Evolutionary conservation across 2,797 vertebrate species (phyloP).

Genomic region (Tragopan temminckii): DNA sequence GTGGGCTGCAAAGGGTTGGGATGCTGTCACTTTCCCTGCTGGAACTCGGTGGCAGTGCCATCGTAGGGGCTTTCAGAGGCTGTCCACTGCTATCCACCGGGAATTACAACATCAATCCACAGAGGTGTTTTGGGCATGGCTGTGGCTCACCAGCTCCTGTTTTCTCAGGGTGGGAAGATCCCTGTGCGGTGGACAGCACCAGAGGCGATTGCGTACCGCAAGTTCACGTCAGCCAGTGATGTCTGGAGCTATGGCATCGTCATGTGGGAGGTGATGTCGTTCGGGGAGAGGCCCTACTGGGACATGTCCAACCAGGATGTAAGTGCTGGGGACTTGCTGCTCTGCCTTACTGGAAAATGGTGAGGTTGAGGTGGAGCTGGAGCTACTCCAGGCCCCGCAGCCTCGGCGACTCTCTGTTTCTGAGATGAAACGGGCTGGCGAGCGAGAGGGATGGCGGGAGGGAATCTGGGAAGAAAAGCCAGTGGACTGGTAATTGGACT

Average conservation of each 20-base stretch:
- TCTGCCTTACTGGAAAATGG: not conserved
- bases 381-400: conserved; percentile 12
- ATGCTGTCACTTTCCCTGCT: not conserved
- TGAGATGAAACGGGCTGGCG: conserved; percentile 72
- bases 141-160: not conserved
- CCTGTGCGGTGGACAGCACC: conserved; percentile 98
- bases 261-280: conserved; percentile 99
- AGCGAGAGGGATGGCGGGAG: conserved; percentile 75
- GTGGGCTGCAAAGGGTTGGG: not conserved
- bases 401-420: conserved; percentile 14
- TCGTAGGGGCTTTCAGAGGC: not conserved
- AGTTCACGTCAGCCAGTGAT: conserved; percentile 97
- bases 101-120: not conserved
- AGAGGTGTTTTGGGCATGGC: not conserved
- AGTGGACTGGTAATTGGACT: conserved; percentile 86
- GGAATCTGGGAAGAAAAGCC: conserved; percentile 80
- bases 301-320: conserved; percentile 99
- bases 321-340: conserved; percentile 55
- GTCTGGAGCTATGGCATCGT: conserved; percentile 99
- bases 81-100: not conserved
- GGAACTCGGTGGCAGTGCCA: not conserved
- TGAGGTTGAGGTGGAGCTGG: not conserved
- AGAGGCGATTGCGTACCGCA: conserved; percentile 97
- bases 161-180: conserved; percentile 94
- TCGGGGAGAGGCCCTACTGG: conserved; percentile 98